Base-by-base conservation (phyloP, 2,888 invertebrate genomes). In the Thecocarcelia acutangulata region DNA sequence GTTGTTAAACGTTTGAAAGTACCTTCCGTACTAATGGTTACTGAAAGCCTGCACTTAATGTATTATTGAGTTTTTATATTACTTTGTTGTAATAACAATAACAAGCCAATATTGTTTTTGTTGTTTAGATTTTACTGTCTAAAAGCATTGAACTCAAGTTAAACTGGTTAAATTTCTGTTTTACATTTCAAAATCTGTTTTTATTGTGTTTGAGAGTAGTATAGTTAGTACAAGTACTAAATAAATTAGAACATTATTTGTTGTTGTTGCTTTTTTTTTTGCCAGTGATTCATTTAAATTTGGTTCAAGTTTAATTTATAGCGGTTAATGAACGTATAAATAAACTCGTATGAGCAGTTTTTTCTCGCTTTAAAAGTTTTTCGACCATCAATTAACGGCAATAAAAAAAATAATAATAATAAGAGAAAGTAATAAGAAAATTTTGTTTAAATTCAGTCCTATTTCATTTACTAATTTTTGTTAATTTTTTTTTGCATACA, bases 111-210 rank as follows among this genome's bases (percentile, higher is more conserved):
- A 56, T 44, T 78, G 58, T 42, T 73, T 19, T 66, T 79, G 52
- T 69, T 56, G 73, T 76, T 61, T 9, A 6, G 44, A 33, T 59
- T 50, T 66, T 59, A 82, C 82, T 48, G 74, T 82, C 78, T 66
- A 78, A 82, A 82, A 82, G 69, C 82, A 82, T 82, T 82, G 82
- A 82, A 78, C 78, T 82, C 82, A 82, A 82, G 82, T 82, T 50
- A 42, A 82, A 82, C 82, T 82, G 82, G 78, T 78, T 82, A 42
- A 75, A 78, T 66, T 78, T 78, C 75, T 78, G 69, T 74, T 70
- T 54, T 12, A 33, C 44, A 63, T 72, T 50, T 50, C 15, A 59
- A 52, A 72, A 52, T 61, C 42, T 42, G 12, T 24, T 59, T 72
- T n/a, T 50, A 33, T 6, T 13, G 17, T 24, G 46, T 15, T 48